Conservation (phyloP, 1,140 invertebrate genomes). For the Triops longicaudatus region DNA sequence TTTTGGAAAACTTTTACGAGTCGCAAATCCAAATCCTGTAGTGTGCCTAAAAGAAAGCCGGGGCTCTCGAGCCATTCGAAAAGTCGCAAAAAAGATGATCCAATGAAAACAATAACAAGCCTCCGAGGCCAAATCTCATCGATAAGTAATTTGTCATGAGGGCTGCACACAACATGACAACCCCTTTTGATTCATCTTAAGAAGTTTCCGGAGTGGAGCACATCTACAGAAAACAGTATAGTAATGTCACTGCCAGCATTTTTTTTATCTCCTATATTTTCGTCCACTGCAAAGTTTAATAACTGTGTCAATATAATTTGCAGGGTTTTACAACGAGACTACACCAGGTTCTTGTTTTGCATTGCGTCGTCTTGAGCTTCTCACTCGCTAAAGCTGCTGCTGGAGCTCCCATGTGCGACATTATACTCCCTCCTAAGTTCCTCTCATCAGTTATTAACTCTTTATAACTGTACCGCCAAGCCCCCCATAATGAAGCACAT, state of each 20-base stretch:
- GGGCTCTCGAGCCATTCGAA: too few relatives aligned
- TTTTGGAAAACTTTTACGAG: too few relatives aligned
- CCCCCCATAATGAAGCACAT: conserved; percentile 1
- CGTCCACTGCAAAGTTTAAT: not conserved
- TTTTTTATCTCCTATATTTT: not conserved
- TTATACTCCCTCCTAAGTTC: not conserved
- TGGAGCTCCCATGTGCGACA: not conserved
- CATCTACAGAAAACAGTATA: too few relatives aligned
- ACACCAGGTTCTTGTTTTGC: not conserved
- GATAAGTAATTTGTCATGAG: not conserved
- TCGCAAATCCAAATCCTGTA: not conserved
- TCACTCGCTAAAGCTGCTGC: not conserved
- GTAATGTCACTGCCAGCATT: not conserved
- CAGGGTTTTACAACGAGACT: not conserved
- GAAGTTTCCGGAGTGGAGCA: not conserved
- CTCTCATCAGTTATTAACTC: conserved; percentile 15
- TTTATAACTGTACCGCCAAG: conserved; percentile 11
- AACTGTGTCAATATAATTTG: not conserved
- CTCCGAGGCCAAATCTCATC: not conserved
- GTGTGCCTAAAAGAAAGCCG: too few relatives aligned
- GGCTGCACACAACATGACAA: not conserved
- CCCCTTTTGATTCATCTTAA: not conserved
- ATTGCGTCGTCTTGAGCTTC: not conserved
- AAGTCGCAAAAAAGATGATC: not conserved
- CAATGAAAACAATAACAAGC: not conserved